Conservation (phyloP, 2,113 vertebrate genomes). For the Trachemys scripta region DNA sequence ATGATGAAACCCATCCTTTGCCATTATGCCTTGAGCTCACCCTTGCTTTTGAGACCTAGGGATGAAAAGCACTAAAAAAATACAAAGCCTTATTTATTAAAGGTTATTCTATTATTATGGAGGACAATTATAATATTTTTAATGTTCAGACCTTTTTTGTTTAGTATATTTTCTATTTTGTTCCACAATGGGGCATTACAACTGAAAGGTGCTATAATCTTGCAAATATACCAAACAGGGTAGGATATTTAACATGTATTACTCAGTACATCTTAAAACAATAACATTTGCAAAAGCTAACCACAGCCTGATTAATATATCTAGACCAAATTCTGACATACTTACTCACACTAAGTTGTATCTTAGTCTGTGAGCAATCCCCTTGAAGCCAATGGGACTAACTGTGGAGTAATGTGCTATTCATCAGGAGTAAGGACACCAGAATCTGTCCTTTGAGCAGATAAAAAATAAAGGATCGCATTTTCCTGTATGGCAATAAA, state of each 20-base stretch:
- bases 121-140: conserved; percentile 43
- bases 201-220: conserved; percentile 3
- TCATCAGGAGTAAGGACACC: background rate
- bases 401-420: background rate
- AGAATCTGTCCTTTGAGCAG: background rate
- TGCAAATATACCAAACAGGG: background rate
- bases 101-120: conserved; percentile 44
- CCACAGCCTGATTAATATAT: background rate
- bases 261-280: background rate
- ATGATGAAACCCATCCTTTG: background rate
- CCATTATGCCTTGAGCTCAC: background rate
- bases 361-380: background rate
- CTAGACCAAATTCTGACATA: background rate
- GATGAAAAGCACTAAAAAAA: background rate
- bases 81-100: conserved; percentile 36
- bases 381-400: conserved; percentile 11
- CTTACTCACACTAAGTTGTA: conserved; percentile 15
- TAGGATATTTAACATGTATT: conserved; percentile 12
- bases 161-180: conserved; percentile 29
- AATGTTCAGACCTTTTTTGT: background rate
- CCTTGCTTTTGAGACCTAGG: conserved; percentile 27
- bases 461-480: conserved; percentile 8
- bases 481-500: conserved; percentile 36
- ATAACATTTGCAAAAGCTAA: conserved; percentile 32
- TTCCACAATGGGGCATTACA: conserved; percentile 39